Conservation (phyloP, 2,888 invertebrate genomes). For the Microctonus aethiopoides region DNA sequence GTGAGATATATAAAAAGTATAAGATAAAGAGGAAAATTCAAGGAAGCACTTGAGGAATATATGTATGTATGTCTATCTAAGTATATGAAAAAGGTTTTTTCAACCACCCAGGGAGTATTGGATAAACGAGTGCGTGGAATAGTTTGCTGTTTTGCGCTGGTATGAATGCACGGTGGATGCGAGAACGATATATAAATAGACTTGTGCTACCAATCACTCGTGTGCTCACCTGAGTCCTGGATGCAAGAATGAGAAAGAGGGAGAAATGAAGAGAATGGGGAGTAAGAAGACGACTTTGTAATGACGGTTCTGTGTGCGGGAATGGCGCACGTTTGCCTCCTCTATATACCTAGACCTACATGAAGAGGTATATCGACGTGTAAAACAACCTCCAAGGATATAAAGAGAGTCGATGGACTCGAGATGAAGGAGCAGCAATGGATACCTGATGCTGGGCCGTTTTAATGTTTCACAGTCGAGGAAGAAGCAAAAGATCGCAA, state of each 20-base stretch:
- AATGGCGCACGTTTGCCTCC: conserved; percentile 3
- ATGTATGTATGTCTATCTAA: no score
- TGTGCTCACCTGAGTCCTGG: neutral
- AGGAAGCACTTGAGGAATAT: neutral
- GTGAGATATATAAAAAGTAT: no score
- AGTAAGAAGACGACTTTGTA: conserved; percentile 30
- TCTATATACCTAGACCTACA: conserved; percentile 7
- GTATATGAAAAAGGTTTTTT: neutral
- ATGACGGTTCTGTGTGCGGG: conserved; percentile 23
- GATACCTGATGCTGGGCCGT: neutral
- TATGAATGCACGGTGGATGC: neutral
- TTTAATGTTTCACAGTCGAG: neutral
- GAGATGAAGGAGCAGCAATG: neutral
- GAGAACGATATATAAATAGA: conserved; percentile 21
- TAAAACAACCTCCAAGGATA: conserved; percentile 12
- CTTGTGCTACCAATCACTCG: conserved; percentile 20
- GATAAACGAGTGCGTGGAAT: neutral
- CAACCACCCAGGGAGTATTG: neutral
- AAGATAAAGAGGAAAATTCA: neutral
- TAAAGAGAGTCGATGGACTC: conserved; percentile 23
- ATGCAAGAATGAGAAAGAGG: conserved; percentile 8
- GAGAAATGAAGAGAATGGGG: neutral
- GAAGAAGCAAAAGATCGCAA: neutral
- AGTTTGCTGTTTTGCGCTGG: conserved; percentile 10
- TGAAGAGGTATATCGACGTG: neutral